These are phyloP conservation scores for Oncorhynchus gorbuscha DNA, from an alignment of 2,113 vertebrate genomes.

Conservation along the genomic window DNA sequence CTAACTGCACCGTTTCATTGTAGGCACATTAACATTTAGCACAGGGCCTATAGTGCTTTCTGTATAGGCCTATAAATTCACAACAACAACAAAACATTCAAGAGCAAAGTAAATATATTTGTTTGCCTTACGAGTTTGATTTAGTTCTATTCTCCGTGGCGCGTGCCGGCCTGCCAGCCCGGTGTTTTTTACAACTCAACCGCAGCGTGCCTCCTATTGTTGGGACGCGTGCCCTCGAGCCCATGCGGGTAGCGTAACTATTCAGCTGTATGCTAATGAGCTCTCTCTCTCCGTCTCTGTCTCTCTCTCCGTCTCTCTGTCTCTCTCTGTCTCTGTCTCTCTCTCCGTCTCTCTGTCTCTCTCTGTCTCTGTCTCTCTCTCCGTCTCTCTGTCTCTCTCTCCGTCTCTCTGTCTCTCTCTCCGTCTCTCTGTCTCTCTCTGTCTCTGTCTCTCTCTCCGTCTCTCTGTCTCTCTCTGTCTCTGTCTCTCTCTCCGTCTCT, in stretches of 20 bases:
- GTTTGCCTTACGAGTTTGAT: background rate
- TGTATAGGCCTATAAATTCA: too few relatives aligned
- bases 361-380: background rate
- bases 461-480: background rate
- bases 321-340: conserved; percentile 6
- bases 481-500: too few relatives aligned
- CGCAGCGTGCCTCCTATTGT: conserved; percentile 68
- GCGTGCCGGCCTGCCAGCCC: conserved; percentile 43
- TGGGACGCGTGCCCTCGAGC: conserved; percentile 65
- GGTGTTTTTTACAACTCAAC: conserved; percentile 53
- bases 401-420: too few relatives aligned
- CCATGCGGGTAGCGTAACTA: conserved; percentile 63
- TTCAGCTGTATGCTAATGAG: conserved; percentile 79
- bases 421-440: too few relatives aligned
- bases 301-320: background rate
- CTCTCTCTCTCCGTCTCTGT: conserved; percentile 12
- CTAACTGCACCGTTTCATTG: too few relatives aligned
- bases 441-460: background rate
- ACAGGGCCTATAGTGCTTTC: too few relatives aligned
- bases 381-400: background rate
- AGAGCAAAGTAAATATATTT: background rate
- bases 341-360: too few relatives aligned
- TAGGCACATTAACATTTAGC: too few relatives aligned
- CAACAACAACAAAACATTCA: too few relatives aligned
- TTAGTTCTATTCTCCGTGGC: conserved; percentile 20